Conservation (phyloP, 2,888 invertebrate species). For the Scrobipalpa costella region DNA sequence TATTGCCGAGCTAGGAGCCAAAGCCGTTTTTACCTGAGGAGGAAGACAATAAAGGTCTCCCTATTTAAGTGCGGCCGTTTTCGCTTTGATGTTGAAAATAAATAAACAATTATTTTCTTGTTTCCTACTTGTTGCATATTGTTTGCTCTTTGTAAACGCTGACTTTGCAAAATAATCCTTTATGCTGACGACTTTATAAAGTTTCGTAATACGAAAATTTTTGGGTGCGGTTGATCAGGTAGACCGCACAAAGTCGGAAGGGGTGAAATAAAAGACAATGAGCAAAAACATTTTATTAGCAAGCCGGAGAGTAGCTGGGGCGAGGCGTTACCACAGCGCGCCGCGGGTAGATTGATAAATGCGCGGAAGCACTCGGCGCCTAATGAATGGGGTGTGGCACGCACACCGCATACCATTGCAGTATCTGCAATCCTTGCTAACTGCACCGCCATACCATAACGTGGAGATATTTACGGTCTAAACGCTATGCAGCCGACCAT, state of each 20-base stretch:
- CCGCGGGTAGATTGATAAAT: slow-evolving; percentile 75
- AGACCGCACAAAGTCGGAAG: not conserved
- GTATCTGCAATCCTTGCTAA: slow-evolving; percentile 66
- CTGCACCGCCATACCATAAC: slow-evolving; percentile 46
- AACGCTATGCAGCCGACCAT: slow-evolving; percentile 27
- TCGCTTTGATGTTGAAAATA: slow-evolving; percentile 15
- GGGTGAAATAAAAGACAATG: slow-evolving; percentile 18
- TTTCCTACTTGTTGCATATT: slow-evolving; percentile 8
- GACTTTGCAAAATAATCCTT: slow-evolving; percentile 7
- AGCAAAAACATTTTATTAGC: slow-evolving; percentile 24
- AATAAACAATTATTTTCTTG: not conserved
- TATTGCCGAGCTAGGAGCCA: slow-evolving; percentile 6
- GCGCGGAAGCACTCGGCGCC: slow-evolving; percentile 77
- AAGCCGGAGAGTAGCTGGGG: slow-evolving; percentile 36
- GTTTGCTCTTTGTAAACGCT: not conserved
- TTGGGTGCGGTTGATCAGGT: not conserved
- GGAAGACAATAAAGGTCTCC: not conserved
- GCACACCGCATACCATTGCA: slow-evolving; percentile 67
- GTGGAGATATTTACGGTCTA: slow-evolving; percentile 58
- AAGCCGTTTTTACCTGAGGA: not conserved
- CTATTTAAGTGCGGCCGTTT: slow-evolving; percentile 1
- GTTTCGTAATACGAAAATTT: not conserved
- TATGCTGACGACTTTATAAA: slow-evolving; percentile 6
- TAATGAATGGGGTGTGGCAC: slow-evolving; percentile 80
- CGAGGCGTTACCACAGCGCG: slow-evolving; percentile 49